Base-by-base conservation (phyloP, 2,113 vertebrate genomes). In the Epinephelus lanceolatus region DNA sequence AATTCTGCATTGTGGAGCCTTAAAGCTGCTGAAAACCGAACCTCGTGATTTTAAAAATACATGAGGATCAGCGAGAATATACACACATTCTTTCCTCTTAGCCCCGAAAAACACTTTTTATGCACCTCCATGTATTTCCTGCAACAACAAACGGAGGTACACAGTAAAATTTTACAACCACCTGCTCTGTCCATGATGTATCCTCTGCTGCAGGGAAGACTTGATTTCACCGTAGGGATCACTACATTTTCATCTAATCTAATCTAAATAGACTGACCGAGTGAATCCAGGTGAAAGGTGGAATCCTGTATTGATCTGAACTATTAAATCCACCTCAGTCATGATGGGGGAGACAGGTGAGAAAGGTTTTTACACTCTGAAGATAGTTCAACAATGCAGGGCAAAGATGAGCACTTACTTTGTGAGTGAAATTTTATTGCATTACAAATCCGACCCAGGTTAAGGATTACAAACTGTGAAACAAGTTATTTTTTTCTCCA, bases 21-120 rank as follows among this genome's bases (percentile, higher is more conserved):
- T 18, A 40, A 66, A 80, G 84, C 71, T 57, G 59, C 70, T 52
- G 47, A 71, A 83, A 79, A 30, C 19, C 42, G 17, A 71, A 71
- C 42, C 3, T 45, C n/a, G 6, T 70, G 65, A 63, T 72, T 73
- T 90, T 45, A 89, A 88, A 86, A 72, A 80, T 78, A 45, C 82
- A 87, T 12, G 49, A 84, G 76, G 57, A 70, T 68, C 60, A 65
- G 27, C 19, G 33, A 68, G 51, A 53, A 72, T 56, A 81, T 55
- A 78, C 71, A 83, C 18, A 83, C 15, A 40, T 40, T 27, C 25
- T 60, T 23, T 49, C 56, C 68, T 67, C 14, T 79, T 25, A 71
- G 65, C 59, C 49, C 45, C n/a, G 23, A 66, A 52, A 27, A 49
- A 57, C 27, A 68, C 27, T n/a, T 14, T 51, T 56, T 17, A 21